A percentile compares a stretch with the other conserved stretches of the same genome.
Conservation (phyloP, 2,113 vertebrate species). For the Mola mola region DNA sequence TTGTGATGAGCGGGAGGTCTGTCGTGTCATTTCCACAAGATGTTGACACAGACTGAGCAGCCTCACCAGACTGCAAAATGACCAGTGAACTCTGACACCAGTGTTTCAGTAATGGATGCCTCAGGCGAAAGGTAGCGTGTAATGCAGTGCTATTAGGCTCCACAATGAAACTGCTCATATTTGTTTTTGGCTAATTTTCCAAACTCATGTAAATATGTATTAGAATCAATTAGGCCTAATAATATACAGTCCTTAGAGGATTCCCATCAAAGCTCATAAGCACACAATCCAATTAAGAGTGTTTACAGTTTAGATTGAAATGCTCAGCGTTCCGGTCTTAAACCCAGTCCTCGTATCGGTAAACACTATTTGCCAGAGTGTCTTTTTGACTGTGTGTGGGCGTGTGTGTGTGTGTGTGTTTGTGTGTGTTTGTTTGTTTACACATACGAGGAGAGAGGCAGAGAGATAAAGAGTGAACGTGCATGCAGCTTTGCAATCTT, state of each 20-base stretch:
- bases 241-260: conserved; percentile 74
- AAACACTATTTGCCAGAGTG: conserved; percentile 66
- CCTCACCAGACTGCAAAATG: conserved; percentile 26
- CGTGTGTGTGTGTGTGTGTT: conserved; percentile 16
- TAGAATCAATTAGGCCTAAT: conserved; percentile 77
- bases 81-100: conserved; percentile 43
- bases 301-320: conserved; percentile 78
- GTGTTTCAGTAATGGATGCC: conserved; percentile 29
- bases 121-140: background rate
- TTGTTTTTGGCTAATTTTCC: conserved; percentile 61
- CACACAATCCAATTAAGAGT: conserved; percentile 79
- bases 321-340: conserved; percentile 68
- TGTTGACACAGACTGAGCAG: conserved; percentile 35
- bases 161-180: conserved; percentile 44
- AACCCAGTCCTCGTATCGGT: conserved; percentile 70
- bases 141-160: conserved; percentile 13
- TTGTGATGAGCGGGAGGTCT: conserved; percentile 55
- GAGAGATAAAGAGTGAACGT: conserved; percentile 31
- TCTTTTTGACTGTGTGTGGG: conserved; percentile 53
- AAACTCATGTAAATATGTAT: conserved; percentile 70
- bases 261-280: conserved; percentile 77
- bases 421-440: conserved; percentile 5
- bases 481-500: conserved; percentile 27
- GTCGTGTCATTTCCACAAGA: conserved; percentile 41
- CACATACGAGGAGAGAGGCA: conserved; percentile 4